phyloP scores from a whole-genome alignment of 2,797 vertebrate species.

The Tenualosa ilisha region DNA sequence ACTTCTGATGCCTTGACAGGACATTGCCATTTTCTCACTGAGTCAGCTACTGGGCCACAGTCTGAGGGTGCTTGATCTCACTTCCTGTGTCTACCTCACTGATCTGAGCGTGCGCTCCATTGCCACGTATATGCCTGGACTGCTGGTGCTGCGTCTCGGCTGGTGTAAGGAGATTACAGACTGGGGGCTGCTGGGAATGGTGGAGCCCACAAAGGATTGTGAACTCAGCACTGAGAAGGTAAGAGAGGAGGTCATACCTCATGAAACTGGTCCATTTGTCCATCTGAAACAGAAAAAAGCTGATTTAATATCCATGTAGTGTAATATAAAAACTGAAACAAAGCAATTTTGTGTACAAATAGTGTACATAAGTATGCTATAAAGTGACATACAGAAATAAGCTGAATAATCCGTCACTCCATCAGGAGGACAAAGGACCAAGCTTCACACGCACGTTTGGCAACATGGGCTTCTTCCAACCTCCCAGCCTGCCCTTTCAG shows the following conservation, averaged over 20 bases:
- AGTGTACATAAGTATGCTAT: neutral
- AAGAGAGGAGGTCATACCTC: conserved; percentile 36
- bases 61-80: conserved; percentile 79
- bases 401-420: neutral
- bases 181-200: conserved; percentile 81
- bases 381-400: too few species aligned
- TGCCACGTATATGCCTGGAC: conserved; percentile 66
- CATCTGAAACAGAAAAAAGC: neutral
- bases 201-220: conserved; percentile 60
- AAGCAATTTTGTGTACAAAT: too few species aligned
- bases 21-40: conserved; percentile 71
- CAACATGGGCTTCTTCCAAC: conserved; percentile 81
- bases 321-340: too few species aligned
- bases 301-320: too few species aligned
- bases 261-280: neutral
- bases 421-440: conserved; percentile 68
- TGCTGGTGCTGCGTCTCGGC: conserved; percentile 74
- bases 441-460: conserved; percentile 79
- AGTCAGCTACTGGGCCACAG: conserved; percentile 64
- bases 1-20: conserved; percentile 56
- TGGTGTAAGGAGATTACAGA: conserved; percentile 83
- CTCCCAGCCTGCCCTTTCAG: conserved; percentile 68
- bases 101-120: conserved; percentile 75
- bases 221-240: conserved; percentile 60
- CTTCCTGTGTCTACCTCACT: conserved; percentile 77